phyloP scores from a whole-genome alignment of 2,113 vertebrate genomes.

The Axis porcinus region DNA sequence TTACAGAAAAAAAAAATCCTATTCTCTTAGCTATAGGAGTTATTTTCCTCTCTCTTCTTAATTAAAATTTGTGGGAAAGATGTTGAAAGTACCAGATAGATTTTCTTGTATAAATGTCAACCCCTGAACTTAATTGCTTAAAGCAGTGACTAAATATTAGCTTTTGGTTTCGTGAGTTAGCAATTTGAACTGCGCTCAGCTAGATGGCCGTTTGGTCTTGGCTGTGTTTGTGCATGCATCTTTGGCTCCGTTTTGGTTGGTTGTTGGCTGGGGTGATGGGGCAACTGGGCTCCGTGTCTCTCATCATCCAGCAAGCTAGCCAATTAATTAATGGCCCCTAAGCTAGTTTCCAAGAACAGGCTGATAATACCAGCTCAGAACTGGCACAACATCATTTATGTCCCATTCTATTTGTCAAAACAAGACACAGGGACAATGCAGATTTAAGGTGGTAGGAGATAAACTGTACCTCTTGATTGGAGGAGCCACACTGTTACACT shows the following conservation, averaged over 20 bases:
- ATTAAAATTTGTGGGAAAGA: background rate
- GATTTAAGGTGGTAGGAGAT: background rate
- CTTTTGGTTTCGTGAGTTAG: background rate
- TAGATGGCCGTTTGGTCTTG: background rate
- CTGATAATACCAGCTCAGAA: background rate
- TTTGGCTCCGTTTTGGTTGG: background rate
- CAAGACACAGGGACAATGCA: background rate
- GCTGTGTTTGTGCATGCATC: background rate
- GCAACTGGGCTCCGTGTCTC: background rate
- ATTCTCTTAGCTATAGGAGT: background rate
- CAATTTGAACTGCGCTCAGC: background rate
- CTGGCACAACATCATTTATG: background rate
- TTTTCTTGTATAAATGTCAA: background rate
- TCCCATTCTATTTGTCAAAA: background rate
- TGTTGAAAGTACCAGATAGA: background rate
- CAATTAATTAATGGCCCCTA: background rate
- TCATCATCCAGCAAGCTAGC: background rate
- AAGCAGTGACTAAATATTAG: background rate
- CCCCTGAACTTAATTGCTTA: background rate
- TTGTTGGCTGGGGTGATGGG: background rate
- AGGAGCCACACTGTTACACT: background rate
- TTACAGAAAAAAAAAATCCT: background rate
- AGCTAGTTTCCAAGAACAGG: background rate
- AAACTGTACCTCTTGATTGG: background rate
- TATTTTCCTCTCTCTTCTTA: background rate